Conservation (phyloP, 1,140 invertebrate genomes). For the Triops cancriformis region DNA sequence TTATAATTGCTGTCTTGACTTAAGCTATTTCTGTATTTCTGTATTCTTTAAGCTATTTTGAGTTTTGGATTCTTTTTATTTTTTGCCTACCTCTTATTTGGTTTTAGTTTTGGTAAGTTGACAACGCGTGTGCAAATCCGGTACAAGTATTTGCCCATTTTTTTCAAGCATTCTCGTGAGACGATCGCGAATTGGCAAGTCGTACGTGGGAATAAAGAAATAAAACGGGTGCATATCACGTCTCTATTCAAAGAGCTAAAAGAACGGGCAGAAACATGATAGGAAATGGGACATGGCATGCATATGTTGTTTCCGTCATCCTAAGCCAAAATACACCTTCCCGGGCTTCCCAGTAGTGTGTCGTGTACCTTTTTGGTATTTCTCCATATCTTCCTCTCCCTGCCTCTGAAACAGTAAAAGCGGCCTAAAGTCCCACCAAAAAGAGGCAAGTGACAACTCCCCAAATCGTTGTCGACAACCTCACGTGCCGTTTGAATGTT, state of each 20-base stretch:
- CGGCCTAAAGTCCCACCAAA: background rate
- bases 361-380: too few species aligned
- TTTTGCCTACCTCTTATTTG: too few species aligned
- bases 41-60: too few species aligned
- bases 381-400: too few species aligned
- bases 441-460: background rate
- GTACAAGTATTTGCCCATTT: too few species aligned
- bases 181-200: background rate
- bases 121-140: too few species aligned
- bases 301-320: background rate
- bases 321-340: background rate
- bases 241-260: background rate
- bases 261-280: background rate
- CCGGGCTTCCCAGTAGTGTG: background rate
- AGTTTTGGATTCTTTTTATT: too few species aligned
- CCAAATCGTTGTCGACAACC: constrained; percentile 12
- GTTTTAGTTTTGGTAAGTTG: too few species aligned
- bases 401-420: too few species aligned
- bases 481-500: constrained; percentile 10
- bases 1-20: too few species aligned
- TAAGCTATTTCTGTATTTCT: too few species aligned
- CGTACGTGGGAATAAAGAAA: background rate
- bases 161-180: too few species aligned
- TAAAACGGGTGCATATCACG: background rate
- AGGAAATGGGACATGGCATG: constrained; percentile 5